Base-by-base conservation (phyloP, 2,888 invertebrate genomes). In the Dexiosoma caninum region DNA sequence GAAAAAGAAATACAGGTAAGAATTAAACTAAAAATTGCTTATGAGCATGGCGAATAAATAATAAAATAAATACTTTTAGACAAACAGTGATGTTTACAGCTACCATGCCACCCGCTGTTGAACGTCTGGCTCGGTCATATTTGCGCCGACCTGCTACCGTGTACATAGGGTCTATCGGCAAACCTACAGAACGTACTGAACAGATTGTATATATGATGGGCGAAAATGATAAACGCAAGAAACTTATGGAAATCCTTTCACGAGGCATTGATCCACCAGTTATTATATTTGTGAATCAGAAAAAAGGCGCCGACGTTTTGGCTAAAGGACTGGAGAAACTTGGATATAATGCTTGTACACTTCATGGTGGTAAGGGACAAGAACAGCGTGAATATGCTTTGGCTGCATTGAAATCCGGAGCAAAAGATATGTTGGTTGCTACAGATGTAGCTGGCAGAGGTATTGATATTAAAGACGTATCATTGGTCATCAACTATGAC, bases 51-150 rank as follows among this genome's bases (percentile, higher is more conserved):
- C 88, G 98, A 19, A 35, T n/a, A n/a, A 98, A 98, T 98, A 98
- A 40, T 3, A 27, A 32, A 46, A 57, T 12, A 23, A 60, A 27
- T 55, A 35, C 19, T 62, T 78, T 19, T 59, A 85, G 89, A 9
- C 98, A 98, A 95, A 99, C 99, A 86, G 99, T 99, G 89, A 99
- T 99, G 99, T 99, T 99, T 91, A 99, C 99, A 59, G 99, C 99
- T 2, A 99, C 99, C 83, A 99, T 99, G 99, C 98, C 98, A 8
- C 95, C 98, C 0, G 97, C 98, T 2, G 98, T 99, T 1, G 99
- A 99, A 91, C 93, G 99, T 79, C 91, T 99, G 82, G 99, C 99
- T 0, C 93, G 98, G 82, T 96, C 95, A 32, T 99, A 99, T 91
- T 91, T 99, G 21, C 92, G 99, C 71, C 92, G 99, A 86, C 99